Conservation (phyloP, 2,888 invertebrate species). For the Elysia crispata region DNA sequence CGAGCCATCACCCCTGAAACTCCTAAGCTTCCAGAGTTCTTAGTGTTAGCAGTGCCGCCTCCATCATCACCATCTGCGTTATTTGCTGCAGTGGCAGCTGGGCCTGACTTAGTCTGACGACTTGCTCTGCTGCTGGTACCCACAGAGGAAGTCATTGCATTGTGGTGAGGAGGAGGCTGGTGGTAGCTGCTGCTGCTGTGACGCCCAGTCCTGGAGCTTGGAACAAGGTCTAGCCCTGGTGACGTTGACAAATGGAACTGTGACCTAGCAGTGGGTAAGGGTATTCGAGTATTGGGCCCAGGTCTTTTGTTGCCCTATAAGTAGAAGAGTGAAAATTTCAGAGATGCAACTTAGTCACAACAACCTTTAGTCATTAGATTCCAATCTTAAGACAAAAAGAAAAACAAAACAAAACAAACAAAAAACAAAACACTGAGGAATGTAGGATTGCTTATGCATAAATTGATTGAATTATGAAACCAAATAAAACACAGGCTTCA, state of each 20-base stretch:
- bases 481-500: no score
- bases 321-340: constrained; percentile 45
- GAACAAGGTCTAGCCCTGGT: constrained; percentile 49
- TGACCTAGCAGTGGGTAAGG: constrained; percentile 63
- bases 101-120: constrained; percentile 40
- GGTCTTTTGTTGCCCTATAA: constrained; percentile 58
- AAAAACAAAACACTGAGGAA: no score
- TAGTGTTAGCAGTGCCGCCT: neutral
- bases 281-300: constrained; percentile 64
- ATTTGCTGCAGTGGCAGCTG: constrained; percentile 21
- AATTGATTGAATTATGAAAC: no score
- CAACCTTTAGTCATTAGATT: no score
- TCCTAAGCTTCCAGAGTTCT: neutral
- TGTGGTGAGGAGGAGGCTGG: no score
- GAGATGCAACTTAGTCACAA: neutral
- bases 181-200: constrained; percentile 17
- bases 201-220: neutral
- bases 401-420: no score
- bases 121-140: no score
- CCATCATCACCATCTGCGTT: constrained; percentile 5
- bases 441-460: no score
- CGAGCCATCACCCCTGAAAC: constrained; percentile 15
- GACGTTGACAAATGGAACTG: constrained; percentile 58
- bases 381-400: no score
- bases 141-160: no score